These are phyloP conservation scores for Syrphus vitripennis DNA, from an alignment of 2,888 invertebrate genomes.

Conservation along the genomic window DNA sequence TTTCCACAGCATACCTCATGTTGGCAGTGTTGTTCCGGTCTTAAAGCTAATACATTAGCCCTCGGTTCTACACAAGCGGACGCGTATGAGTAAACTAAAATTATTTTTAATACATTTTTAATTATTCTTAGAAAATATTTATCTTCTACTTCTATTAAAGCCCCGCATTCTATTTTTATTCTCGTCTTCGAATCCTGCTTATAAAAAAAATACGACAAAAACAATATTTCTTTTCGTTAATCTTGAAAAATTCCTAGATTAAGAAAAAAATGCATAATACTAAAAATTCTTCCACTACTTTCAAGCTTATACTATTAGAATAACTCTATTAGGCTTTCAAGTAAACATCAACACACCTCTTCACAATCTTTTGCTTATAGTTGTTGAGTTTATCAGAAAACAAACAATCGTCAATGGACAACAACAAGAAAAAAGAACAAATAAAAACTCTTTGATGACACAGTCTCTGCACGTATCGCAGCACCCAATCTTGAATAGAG, in stretches of 20 bases:
- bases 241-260: neutral
- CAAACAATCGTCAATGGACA: conserved; percentile 5
- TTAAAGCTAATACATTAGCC: too few relatives aligned
- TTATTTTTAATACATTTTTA: too few relatives aligned
- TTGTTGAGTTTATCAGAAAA: conserved; percentile 29
- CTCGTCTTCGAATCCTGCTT: neutral
- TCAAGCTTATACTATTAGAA: neutral
- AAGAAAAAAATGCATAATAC: neutral
- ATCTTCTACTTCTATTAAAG: neutral
- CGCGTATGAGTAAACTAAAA: too few relatives aligned
- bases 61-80: too few relatives aligned
- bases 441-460: conserved; percentile 5
- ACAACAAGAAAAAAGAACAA: neutral
- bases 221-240: neutral
- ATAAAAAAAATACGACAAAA: neutral
- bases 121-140: too few relatives aligned
- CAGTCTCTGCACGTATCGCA: conserved; percentile 6
- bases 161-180: neutral
- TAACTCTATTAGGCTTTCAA: conserved; percentile 16
- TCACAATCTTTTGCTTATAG: conserved; percentile 24
- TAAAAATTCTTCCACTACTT: neutral
- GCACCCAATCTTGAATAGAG: neutral
- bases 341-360: conserved; percentile 44
- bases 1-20: too few relatives aligned
- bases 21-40: too few relatives aligned